A percentile compares a stretch with the other conserved stretches of the same genome.
phyloP scores from a whole-genome alignment of 2,888 invertebrate species.

The Anaspis maculata region DNA sequence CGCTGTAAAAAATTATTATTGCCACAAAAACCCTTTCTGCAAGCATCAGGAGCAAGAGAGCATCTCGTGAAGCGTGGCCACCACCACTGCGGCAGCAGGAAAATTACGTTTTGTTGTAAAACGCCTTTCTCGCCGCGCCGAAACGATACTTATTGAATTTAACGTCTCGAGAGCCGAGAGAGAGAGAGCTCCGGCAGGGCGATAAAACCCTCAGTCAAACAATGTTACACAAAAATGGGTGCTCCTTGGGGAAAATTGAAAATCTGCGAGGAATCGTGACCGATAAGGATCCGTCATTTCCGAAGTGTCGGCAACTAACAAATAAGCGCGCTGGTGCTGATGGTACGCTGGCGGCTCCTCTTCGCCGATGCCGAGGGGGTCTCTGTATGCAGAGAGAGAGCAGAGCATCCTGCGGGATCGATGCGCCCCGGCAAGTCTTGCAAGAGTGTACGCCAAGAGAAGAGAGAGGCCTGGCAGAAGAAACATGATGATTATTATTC shows the following conservation, averaged over 20 bases:
- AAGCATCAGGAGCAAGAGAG: too few species aligned
- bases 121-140: background rate
- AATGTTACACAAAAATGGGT: conserved; percentile 11
- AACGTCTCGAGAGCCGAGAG: conserved; percentile 6
- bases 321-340: conserved; percentile 17
- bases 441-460: too few species aligned
- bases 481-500: conserved; percentile 31
- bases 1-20: too few species aligned
- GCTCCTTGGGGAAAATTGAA: conserved; percentile 24
- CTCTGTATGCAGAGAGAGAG: too few species aligned
- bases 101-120: too few species aligned
- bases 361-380: too few species aligned
- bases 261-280: conserved; percentile 26
- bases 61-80: too few species aligned
- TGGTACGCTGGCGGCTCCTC: too few species aligned
- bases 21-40: too few species aligned
- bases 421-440: too few species aligned
- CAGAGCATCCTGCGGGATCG: conserved; percentile 20
- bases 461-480: conserved; percentile 19
- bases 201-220: conserved; percentile 10
- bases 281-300: conserved; percentile 33
- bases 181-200: conserved; percentile 7
- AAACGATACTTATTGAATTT: conserved; percentile 8
- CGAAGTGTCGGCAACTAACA: conserved; percentile 25
- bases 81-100: too few species aligned